These are phyloP conservation scores for Atta texana DNA, from an alignment of 1,140 invertebrate species.

Conservation along the genomic window DNA sequence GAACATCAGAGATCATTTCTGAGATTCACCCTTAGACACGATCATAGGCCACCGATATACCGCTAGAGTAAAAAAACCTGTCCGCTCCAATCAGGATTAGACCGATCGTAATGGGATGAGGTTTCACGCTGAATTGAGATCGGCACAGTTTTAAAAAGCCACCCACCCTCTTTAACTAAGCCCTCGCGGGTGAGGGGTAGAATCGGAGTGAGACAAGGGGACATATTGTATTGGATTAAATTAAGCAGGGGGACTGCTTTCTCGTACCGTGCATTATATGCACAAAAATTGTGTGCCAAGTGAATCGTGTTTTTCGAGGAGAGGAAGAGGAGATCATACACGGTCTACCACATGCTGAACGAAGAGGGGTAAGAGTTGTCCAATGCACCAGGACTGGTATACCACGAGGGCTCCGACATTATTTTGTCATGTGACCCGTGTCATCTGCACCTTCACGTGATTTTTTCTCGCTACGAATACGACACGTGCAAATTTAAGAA, in stretches of 20 bases:
- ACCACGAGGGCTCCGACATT: conserved; percentile 74
- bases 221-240: conserved; percentile 86
- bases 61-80: conserved; percentile 79
- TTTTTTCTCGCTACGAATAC: conserved; percentile 66
- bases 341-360: conserved; percentile 12
- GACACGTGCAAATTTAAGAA: conserved; percentile 35
- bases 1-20: background rate
- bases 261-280: conserved; percentile 79
- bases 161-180: conserved; percentile 81
- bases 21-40: background rate
- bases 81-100: conserved; percentile 80
- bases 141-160: conserved; percentile 85
- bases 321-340: conserved; percentile 54
- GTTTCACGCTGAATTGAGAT: conserved; percentile 84
- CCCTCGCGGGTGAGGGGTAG: conserved; percentile 64
- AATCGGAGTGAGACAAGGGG: conserved; percentile 71
- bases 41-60: conserved; percentile 64
- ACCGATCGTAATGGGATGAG: conserved; percentile 85
- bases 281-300: conserved; percentile 84
- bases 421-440: conserved; percentile 83
- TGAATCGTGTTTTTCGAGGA: conserved; percentile 81
- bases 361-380: conserved; percentile 32
- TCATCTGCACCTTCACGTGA: conserved; percentile 82
- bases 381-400: conserved; percentile 52
- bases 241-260: conserved; percentile 79